Evolutionary conservation across 2,113 vertebrate genomes (phyloP).

Genomic region (human): DNA sequence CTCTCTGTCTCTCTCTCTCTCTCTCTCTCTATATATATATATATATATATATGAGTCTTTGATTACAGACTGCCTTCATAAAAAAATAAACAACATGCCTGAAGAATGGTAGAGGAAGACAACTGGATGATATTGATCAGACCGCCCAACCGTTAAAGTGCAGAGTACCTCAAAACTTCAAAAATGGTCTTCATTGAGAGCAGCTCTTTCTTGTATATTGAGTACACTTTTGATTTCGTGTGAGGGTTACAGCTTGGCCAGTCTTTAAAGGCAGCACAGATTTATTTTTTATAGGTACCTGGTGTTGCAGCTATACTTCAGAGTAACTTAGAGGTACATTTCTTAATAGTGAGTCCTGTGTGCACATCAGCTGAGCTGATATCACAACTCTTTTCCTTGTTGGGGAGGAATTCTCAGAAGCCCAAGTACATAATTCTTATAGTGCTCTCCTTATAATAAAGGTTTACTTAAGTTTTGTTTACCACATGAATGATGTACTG

Average conservation of each 20-base stretch:
- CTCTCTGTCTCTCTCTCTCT: no score
- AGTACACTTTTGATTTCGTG: background rate
- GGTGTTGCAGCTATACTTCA: background rate
- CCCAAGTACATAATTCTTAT: background rate
- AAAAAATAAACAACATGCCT: background rate
- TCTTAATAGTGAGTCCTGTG: background rate
- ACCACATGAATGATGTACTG: background rate
- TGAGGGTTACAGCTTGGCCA: background rate
- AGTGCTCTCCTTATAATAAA: background rate
- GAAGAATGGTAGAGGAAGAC: background rate
- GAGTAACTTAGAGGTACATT: background rate
- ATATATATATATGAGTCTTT: background rate
- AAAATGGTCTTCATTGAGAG: background rate
- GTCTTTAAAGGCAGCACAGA: background rate
- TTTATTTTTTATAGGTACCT: background rate
- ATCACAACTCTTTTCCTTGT: background rate
- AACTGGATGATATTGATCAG: background rate
- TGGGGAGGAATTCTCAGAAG: background rate
- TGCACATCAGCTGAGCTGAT: background rate
- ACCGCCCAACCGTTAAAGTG: background rate
- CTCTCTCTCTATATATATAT: background rate
- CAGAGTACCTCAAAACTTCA: background rate
- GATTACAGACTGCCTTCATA: background rate
- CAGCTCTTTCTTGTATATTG: background rate
- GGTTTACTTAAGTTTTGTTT: background rate